Evolutionary conservation across 2,888 invertebrate genomes (phyloP).

Genomic region (Eristalis arbustorum): DNA sequence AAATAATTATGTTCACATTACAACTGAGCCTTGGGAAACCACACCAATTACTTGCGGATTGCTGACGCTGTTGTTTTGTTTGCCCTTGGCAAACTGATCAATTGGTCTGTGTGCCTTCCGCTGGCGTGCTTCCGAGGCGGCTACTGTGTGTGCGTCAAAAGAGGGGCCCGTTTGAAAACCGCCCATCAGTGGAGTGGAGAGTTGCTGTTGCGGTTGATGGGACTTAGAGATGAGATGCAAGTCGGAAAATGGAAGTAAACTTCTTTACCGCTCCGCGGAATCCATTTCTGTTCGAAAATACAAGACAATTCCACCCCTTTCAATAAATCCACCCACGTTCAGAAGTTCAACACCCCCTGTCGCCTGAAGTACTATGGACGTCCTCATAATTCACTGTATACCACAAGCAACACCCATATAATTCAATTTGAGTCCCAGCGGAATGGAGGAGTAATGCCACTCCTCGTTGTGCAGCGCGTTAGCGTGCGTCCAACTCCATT

Average conservation of each 20-base stretch:
- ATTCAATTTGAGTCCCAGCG: slow-evolving; percentile 23
- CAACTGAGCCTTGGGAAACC: slow-evolving; percentile 23
- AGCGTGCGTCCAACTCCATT: slow-evolving; percentile 34
- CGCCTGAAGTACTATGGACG: no score
- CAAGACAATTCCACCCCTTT: no score
- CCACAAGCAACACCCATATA: slow-evolving; percentile 23
- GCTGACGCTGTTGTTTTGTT: slow-evolving; percentile 1
- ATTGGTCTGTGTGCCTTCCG: background rate
- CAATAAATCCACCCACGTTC: no score
- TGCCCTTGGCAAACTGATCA: slow-evolving; percentile 7
- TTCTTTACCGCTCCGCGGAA: no score
- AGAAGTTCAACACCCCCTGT: no score
- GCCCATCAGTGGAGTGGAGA: background rate
- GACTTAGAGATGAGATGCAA: background rate
- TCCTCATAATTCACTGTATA: slow-evolving; percentile 11
- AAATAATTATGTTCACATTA: slow-evolving; percentile 52
- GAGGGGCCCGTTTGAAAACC: no score
- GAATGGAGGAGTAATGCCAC: slow-evolving; percentile 1
- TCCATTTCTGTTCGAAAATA: no score
- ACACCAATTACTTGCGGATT: slow-evolving; percentile 26
- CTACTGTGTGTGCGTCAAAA: no score
- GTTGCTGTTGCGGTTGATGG: background rate
- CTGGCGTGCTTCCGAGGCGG: background rate
- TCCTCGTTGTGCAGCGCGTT: slow-evolving; percentile 19
- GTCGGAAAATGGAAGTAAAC: no score